Evolutionary conservation across 53 echinoderm and acorn worm genomes (phyloP), one percentile per base, ranked within the genome.

Genomic region (Hippasteria phrygiana): DNA sequence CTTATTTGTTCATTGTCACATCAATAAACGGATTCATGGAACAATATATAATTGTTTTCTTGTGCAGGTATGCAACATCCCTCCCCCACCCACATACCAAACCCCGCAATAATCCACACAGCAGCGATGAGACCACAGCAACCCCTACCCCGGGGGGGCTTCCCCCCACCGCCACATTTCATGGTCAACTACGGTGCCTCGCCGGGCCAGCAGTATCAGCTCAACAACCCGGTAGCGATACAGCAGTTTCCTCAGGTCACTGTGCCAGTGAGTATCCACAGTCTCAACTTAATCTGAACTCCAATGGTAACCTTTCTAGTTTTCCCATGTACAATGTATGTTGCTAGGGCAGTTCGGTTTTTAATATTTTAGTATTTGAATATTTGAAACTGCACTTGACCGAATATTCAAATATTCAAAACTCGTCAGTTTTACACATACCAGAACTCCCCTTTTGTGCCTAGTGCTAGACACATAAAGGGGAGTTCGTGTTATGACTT

Each of bases 141-240:
- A 26, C 91, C 91, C 29, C 91, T 74, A 20, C 76, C 66, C 36
- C 91, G 48, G 43, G 55, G 71, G 18, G 16, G 62, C 8, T 72
- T 80, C 27, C 80, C 89, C 36, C 76, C 74, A 20, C 89, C 80
- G 0, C 59, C 81, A 17, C 89, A 89, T 73, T 79, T 93, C 33
- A 84, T 91, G 43, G 90, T 93, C 75, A 93, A 93, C 77, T 93
- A 93, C 75, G 83, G 79, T 7, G 88, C 81, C 26, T 77, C 93
- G 6, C 91, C 91, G n/a, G 91, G 91, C 55, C 91, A 86, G 64
- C 91, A 80, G 43, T 93, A 87, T 59, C 93, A 91, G 55, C 88
- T 93, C 22, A 91, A 75, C 9, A 74, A 56, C n/a, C 93, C 93
- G 29, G 82, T 93, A 9, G 75, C 81, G 31, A 86, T 93, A 8